phyloP scores from a whole-genome alignment of 2,113 vertebrate genomes.

The Suricata suricatta region DNA sequence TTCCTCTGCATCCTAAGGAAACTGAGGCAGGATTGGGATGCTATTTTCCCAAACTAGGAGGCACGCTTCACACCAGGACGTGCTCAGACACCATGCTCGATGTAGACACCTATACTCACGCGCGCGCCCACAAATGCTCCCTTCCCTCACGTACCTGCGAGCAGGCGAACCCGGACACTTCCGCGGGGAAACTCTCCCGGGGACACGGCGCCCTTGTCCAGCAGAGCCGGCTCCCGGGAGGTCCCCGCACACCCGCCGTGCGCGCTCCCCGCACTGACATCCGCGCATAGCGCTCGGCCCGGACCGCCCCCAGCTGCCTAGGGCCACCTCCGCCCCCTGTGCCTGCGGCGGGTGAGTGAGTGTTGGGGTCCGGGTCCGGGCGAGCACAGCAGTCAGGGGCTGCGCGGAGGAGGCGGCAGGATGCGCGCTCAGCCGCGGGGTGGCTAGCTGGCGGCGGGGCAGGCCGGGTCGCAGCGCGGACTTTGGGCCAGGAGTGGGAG shows the following conservation, averaged over 20 bases:
- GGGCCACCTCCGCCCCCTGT: conserved; percentile 37
- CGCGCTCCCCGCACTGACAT: conserved; percentile 52
- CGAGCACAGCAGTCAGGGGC: not conserved
- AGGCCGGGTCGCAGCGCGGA: not conserved
- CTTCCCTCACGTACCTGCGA: conserved; percentile 6
- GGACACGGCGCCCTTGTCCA: conserved; percentile 52
- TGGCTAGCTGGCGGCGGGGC: not conserved
- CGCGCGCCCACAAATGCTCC: not conserved
- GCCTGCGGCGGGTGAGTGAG: not conserved
- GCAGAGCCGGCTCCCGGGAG: not conserved
- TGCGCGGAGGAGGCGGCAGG: conserved; percentile 39
- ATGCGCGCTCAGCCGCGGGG: not conserved
- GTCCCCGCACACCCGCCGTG: conserved; percentile 53
- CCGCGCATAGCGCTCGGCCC: conserved; percentile 42
- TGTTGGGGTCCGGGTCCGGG: not conserved
- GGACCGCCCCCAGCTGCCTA: not conserved
- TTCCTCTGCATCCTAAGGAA: not conserved
- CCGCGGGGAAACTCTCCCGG: not conserved
- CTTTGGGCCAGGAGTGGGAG: conserved; percentile 11
- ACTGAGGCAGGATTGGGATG: conserved; percentile 25
- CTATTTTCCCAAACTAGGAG: not conserved
- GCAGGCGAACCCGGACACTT: not conserved
- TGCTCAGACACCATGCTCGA: not conserved
- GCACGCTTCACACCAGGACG: not conserved
- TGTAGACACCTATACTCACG: not conserved